A percentile compares a stretch with the other conserved stretches of the same genome.
Evolutionary conservation across 2,113 vertebrate species (phyloP).

Genomic region (human): GRCh38 chr2:1193001-1193500

Average conservation of each 20-base stretch:
- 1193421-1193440: not conserved
- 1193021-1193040: not conserved
- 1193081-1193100: not conserved
- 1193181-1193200: not conserved
- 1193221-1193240: not conserved
- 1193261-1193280: not conserved
- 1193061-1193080: not conserved
- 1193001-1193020: not conserved
- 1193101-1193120: too few relatives aligned
- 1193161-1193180: not conserved
- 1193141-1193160: not conserved
- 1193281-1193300: too few relatives aligned
- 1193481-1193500: not conserved
- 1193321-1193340: not conserved
- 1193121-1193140: not conserved
- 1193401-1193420: not conserved
- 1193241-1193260: not conserved
- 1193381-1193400: not conserved
- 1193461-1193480: not conserved
- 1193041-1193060: not conserved
- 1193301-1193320: not conserved
- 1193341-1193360: not conserved
- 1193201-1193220: not conserved
- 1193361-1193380: not conserved
- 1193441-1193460: not conserved